Evolutionary conservation across 2,888 invertebrate species (phyloP).

Genomic region (Dromius quadrimaculatus): DNA sequence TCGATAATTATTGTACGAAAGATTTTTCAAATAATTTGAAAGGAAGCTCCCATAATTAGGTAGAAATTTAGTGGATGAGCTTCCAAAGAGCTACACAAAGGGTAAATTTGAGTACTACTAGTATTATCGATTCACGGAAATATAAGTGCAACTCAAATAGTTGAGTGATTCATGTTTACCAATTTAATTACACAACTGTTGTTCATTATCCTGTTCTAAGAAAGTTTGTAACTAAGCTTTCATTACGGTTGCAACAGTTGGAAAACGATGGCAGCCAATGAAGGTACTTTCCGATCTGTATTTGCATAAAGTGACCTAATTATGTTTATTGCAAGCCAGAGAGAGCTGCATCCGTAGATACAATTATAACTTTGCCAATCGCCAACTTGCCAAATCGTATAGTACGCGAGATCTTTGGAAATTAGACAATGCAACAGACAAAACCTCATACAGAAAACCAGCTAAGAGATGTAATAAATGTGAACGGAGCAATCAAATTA

Average conservation of each 20-base stretch:
- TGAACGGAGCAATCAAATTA: no score
- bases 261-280: slow-evolving; percentile 9
- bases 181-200: not conserved
- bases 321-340: slow-evolving; percentile 10
- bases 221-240: not conserved
- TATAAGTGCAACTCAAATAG: no score
- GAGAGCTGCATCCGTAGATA: slow-evolving; percentile 26
- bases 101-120: no score
- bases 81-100: not conserved
- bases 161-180: no score
- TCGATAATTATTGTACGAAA: no score
- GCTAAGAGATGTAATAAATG: no score
- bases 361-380: slow-evolving; percentile 42
- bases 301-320: slow-evolving; percentile 15
- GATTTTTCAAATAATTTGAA: no score
- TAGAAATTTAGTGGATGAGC: no score
- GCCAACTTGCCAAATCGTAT: slow-evolving; percentile 17
- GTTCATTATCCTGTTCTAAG: not conserved
- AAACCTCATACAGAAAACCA: no score
- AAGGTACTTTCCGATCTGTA: not conserved
- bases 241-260: slow-evolving; percentile 6
- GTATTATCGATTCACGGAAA: no score
- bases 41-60: no score
- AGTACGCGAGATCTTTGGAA: not conserved
- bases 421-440: no score